Evolutionary conservation across 1,140 invertebrate genomes (phyloP).

Genomic region (Myzus persicae): DNA sequence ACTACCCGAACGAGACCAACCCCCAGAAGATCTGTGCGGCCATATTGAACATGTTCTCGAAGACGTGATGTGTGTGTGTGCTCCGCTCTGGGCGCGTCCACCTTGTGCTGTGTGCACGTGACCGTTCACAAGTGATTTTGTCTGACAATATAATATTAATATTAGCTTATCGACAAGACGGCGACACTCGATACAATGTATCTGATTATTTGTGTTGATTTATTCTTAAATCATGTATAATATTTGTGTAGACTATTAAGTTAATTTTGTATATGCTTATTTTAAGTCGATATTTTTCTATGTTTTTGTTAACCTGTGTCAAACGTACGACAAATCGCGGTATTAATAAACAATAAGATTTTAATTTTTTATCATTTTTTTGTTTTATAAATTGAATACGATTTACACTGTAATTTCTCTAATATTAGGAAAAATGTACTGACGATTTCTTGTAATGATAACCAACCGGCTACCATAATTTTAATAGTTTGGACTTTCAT

Average conservation of each 20-base stretch:
- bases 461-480: background rate
- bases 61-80: slow-evolving; percentile 47
- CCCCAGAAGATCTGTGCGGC: slow-evolving; percentile 87
- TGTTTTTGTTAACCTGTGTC: slow-evolving; percentile 20
- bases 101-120: too few species aligned
- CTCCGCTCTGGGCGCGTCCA: background rate
- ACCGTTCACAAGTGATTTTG: slow-evolving; percentile 48
- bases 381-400: background rate
- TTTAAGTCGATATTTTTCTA: slow-evolving; percentile 25
- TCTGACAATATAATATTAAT: slow-evolving; percentile 16
- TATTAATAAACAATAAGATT: slow-evolving; percentile 30
- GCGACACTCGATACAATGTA: slow-evolving; percentile 53
- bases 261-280: slow-evolving; percentile 43
- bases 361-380: background rate
- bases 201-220: slow-evolving; percentile 49
- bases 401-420: background rate
- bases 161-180: slow-evolving; percentile 55
- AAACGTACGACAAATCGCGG: background rate
- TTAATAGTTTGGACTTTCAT: background rate
- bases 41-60: slow-evolving; percentile 78
- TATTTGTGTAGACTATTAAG: slow-evolving; percentile 39
- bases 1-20: slow-evolving; percentile 87
- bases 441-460: background rate
- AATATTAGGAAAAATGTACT: background rate
- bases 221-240: slow-evolving; percentile 55